These are phyloP conservation scores for Periophthalmus modestus DNA, from an alignment of 2,113 vertebrate genomes.

Conservation along the genomic window DNA sequence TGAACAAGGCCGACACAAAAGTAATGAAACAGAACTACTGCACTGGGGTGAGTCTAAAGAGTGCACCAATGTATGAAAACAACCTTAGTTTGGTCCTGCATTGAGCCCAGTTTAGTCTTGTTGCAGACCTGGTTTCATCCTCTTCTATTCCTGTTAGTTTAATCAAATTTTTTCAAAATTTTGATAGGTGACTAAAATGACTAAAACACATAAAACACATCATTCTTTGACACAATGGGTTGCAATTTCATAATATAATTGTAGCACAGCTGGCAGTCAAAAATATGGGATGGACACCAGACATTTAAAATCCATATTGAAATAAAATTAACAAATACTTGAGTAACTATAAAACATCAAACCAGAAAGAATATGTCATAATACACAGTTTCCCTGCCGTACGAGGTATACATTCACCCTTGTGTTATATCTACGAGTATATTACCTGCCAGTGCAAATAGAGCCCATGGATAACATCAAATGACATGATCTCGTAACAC, in stretches of 20 bases:
- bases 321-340: too few species aligned
- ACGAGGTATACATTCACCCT: background rate
- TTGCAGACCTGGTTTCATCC: conserved; percentile 28
- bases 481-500: conserved; percentile 37
- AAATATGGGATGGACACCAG: background rate
- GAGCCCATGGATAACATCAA: conserved; percentile 23
- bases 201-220: too few species aligned
- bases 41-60: too few species aligned
- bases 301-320: too few species aligned
- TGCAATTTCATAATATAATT: too few species aligned
- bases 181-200: too few species aligned
- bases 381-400: background rate
- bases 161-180: background rate
- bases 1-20: too few species aligned
- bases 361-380: background rate
- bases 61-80: too few species aligned
- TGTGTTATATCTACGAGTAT: background rate
- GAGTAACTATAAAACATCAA: too few species aligned
- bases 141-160: conserved; percentile 3
- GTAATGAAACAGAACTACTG: too few species aligned
- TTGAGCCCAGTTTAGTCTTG: background rate
- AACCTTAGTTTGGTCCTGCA: background rate
- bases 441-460: background rate
- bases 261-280: too few species aligned
- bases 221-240: too few species aligned